Evolutionary conservation across 2,797 vertebrate species (phyloP).

Genomic region (Bufotes viridis): DNA sequence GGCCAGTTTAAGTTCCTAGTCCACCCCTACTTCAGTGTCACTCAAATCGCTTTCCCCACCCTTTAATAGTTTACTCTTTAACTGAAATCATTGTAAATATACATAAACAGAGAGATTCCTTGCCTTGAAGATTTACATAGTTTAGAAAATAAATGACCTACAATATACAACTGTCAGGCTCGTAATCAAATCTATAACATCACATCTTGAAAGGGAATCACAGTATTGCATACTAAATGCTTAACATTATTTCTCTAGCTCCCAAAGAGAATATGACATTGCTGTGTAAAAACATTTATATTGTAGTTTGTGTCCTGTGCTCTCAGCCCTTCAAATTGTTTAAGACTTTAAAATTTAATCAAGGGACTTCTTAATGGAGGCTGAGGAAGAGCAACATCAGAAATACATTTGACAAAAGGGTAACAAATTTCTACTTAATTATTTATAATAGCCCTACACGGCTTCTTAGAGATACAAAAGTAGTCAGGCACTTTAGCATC

Average conservation of each 20-base stretch:
- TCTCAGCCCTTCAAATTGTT: constrained; percentile 81
- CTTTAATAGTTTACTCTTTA: constrained; percentile 59
- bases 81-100: constrained; percentile 67
- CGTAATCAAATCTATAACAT: constrained; percentile 74
- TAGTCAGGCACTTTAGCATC: constrained; percentile 71
- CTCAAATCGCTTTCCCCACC: constrained; percentile 53
- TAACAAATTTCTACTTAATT: constrained; percentile 87
- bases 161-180: constrained; percentile 64
- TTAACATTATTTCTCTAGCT: constrained; percentile 73
- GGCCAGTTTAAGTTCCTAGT: no score
- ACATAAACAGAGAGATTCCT: constrained; percentile 64
- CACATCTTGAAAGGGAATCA: constrained; percentile 71
- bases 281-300: constrained; percentile 74
- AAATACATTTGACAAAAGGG: constrained; percentile 85
- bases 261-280: constrained; percentile 83
- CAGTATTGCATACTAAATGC: constrained; percentile 74
- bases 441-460: constrained; percentile 79
- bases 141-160: constrained; percentile 72
- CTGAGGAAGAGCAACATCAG: constrained; percentile 78
- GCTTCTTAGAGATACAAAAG: constrained; percentile 76
- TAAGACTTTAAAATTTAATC: constrained; percentile 88
- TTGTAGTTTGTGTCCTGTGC: constrained; percentile 73
- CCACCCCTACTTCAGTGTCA: constrained; percentile 3
- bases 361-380: constrained; percentile 85
- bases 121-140: constrained; percentile 65